Percentiles rank a stretch among this genome's conserved stretches.
Conservation (phyloP, 2,113 vertebrate species). For the Pachyramphus minor region DNA sequence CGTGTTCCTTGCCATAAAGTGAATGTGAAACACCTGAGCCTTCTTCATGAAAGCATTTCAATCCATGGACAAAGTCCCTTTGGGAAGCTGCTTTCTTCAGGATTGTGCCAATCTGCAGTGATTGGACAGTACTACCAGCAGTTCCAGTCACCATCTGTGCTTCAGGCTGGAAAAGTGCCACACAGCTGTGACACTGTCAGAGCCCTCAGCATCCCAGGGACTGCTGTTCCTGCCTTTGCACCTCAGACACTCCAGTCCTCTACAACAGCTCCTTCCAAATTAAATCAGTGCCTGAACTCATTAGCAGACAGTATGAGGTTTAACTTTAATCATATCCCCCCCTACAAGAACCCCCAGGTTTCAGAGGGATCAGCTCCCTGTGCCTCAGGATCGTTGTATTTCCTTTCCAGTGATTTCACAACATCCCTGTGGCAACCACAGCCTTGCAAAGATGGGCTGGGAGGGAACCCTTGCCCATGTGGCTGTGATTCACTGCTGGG, state of each 20-base stretch:
- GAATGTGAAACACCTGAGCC: not conserved
- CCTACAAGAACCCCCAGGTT: not conserved
- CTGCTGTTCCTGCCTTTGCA: not conserved
- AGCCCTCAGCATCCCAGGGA: not conserved
- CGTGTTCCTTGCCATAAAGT: not conserved
- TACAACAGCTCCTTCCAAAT: not conserved
- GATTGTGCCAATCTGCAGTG: not conserved
- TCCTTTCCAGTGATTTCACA: not conserved
- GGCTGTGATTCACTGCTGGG: not conserved
- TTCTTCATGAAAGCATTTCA: not conserved
- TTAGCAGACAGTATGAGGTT: not conserved
- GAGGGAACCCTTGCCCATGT: not conserved
- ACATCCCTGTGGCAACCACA: not conserved
- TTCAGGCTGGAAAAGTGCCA: not conserved
- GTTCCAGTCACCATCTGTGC: not conserved
- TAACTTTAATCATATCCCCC: not conserved
- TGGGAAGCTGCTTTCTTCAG: not conserved
- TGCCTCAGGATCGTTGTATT: accelerated
- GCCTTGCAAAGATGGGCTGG: accelerated
- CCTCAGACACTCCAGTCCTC: not conserved
- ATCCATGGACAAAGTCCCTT: not conserved
- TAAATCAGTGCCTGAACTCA: not conserved
- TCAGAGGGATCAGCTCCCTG: not conserved
- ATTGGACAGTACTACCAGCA: not conserved
- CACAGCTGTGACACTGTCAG: not conserved